Base-by-base conservation (phyloP, 2,888 invertebrate genomes). In the Synergus itoensis region DNA sequence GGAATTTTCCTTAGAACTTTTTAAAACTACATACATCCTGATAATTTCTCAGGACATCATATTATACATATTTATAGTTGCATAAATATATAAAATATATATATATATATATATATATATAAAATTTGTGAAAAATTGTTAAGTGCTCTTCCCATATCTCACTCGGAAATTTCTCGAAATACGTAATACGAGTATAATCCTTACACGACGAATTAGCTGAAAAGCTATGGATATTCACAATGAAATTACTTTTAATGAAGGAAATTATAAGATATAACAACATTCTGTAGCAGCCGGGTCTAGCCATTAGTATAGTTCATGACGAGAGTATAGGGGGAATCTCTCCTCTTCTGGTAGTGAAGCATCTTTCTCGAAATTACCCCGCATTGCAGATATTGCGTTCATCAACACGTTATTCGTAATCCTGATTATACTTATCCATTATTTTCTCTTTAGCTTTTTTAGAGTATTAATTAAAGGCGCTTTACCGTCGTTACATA, bases 341-440 rank as follows among this genome's bases (percentile, higher is more conserved):
- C 28, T 62, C 62, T 21, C 73, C 48, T 69, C 21, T 28, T 48
- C 53, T 36, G 40, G 53, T 73, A 73, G 73, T 40, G 53, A 73
- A 73, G 40, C 53, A 73, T 73, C 73, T 73, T 73, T 73, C 73
- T 73, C 53, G 73, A 53, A 73, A 73, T 73, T 57, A 73, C 73
- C 40, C 73, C 40, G 73, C 73, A 73, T 73, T 73, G 73, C 73
- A 73, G 73, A 73, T 57, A 73, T 73, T 73, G 73, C 53, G 73
- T 57, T 73, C 73, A 73, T 73, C 53, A 73, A 57, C 73, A 73
- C 73, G 53, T 73, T 73, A 40, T 73, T 40, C 73, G 53, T 40
- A 73, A 53, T 73, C 40, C 53, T 73, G 36, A 73, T 73, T 57
- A 73, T 57, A 57, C 73, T 40, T 57, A 73, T 73, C 73, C 36